A percentile compares a stretch with the other conserved stretches of the same genome.
These are phyloP conservation scores for Autographa pulchrina DNA, from an alignment of 2,888 invertebrate genomes.

Conservation along the genomic window DNA sequence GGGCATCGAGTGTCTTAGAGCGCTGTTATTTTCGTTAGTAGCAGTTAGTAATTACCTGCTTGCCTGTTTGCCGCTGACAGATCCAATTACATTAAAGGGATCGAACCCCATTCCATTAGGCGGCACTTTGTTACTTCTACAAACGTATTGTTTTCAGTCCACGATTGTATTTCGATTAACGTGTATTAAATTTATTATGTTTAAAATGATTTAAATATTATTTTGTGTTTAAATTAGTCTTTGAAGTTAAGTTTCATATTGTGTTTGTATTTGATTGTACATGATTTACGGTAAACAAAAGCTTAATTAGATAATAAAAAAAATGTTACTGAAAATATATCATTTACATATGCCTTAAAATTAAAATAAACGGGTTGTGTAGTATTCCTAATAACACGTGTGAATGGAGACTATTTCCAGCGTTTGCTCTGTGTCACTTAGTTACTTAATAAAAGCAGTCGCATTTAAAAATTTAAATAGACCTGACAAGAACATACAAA, in stretches of 20 bases:
- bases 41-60: constrained; percentile 83
- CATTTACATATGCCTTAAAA: too few species aligned
- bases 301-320: too few species aligned
- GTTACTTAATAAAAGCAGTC: too few species aligned
- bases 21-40: constrained; percentile 81
- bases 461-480: too few species aligned
- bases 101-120: constrained; percentile 78
- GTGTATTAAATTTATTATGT: constrained; percentile 48
- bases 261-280: background rate
- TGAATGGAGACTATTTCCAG: too few species aligned
- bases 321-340: too few species aligned
- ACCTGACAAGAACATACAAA: too few species aligned
- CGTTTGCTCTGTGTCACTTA: too few species aligned
- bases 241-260: constrained; percentile 24
- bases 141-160: constrained; percentile 71
- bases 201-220: constrained; percentile 30
- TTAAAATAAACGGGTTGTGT: too few species aligned
- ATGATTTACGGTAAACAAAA: too few species aligned
- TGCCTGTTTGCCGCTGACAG: constrained; percentile 84
- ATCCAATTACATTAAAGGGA: constrained; percentile 86
- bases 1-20: constrained; percentile 74
- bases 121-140: constrained; percentile 71
- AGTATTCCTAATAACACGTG: too few species aligned
- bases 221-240: constrained; percentile 31
- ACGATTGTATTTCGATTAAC: constrained; percentile 62